Percentiles rank a stretch among this genome's conserved stretches.
These are phyloP conservation scores for Corapipo altera DNA, from an alignment of 2,113 vertebrate species.

Conservation along the genomic window DNA sequence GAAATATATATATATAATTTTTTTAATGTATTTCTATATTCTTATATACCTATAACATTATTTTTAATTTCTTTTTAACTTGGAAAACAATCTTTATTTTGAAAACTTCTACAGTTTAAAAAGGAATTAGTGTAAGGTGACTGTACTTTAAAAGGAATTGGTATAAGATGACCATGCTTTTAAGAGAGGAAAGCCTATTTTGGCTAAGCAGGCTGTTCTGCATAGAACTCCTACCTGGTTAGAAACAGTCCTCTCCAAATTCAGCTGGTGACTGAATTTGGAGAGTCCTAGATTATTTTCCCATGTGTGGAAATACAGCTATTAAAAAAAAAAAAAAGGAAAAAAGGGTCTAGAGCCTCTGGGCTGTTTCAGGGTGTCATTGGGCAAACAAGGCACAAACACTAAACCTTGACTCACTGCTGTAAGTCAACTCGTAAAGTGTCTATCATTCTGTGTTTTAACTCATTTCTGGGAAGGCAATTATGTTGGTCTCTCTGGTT, in stretches of 20 bases:
- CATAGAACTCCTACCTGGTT: neutral
- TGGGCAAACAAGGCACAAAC: neutral
- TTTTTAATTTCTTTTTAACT: neutral
- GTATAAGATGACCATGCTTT: neutral
- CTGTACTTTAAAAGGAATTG: neutral
- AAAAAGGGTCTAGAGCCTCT: neutral
- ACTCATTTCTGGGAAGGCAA: neutral
- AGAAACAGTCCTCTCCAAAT: neutral
- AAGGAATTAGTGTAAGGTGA: neutral
- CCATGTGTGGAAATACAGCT: neutral
- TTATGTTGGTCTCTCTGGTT: neutral
- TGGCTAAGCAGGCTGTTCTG: neutral
- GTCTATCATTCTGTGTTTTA: neutral
- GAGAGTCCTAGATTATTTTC: neutral
- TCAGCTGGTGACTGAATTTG: neutral
- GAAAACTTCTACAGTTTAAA: neutral
- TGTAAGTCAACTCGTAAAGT: neutral
- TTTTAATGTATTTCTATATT: no score
- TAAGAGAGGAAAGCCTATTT: neutral
- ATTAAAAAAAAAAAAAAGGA: no score
- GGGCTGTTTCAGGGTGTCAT: neutral
- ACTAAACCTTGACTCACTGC: neutral
- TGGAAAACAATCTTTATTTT: neutral
- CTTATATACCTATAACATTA: neutral
- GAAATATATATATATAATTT: neutral